Percentiles rank a stretch among this genome's conserved stretches.
phyloP scores from a whole-genome alignment of 2,888 invertebrate species.

The Stenodema calcarata region DNA sequence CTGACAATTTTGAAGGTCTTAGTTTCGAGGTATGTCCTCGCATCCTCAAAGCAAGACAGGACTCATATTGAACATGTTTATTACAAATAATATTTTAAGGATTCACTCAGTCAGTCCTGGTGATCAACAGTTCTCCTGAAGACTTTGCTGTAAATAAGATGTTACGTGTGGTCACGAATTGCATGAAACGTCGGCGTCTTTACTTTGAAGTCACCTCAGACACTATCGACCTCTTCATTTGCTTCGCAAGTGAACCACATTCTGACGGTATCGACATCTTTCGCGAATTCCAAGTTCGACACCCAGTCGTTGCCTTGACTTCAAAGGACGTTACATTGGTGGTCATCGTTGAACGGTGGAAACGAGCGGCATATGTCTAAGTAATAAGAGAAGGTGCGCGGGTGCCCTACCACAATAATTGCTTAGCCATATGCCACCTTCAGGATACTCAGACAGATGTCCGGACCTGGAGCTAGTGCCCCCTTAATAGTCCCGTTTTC shows the following conservation, averaged over 20 bases:
- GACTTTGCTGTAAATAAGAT: no score
- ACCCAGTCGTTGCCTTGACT: neutral
- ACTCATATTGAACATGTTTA: no score
- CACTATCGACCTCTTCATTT: neutral
- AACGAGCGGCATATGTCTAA: conserved; percentile 38
- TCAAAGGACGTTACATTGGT: conserved; percentile 19
- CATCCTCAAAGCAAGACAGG: neutral
- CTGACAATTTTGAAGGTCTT: neutral
- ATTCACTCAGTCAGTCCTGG: no score
- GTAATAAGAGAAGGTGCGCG: conserved; percentile 46
- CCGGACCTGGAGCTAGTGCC: neutral
- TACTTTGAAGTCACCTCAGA: neutral
- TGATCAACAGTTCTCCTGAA: no score
- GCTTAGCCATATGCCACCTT: conserved; percentile 48
- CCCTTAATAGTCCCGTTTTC: conserved; percentile 3
- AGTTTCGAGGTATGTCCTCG: neutral
- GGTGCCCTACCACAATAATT: conserved; percentile 48
- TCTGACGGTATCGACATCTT: neutral
- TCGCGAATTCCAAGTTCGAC: neutral
- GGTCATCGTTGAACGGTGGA: conserved; percentile 10
- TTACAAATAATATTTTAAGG: no score
- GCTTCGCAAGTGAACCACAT: neutral
- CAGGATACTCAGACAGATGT: conserved; percentile 44
- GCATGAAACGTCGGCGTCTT: neutral
- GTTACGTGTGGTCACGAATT: neutral